Evolutionary conservation across 2,888 invertebrate genomes (phyloP).

Genomic region (Alloscopus bannaensis): DNA sequence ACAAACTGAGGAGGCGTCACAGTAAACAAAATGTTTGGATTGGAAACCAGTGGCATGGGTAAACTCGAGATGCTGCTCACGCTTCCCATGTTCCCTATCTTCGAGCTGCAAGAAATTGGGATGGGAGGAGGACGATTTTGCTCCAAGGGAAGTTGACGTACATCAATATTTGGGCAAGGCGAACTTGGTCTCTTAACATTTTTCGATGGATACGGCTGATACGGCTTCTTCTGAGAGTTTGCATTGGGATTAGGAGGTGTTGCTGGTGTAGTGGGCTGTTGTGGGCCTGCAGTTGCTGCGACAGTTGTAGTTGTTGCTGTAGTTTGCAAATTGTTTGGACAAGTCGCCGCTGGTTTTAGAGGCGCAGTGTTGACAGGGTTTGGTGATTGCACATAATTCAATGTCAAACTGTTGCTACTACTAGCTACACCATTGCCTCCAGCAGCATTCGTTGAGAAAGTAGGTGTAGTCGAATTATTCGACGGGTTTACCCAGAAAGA

Average conservation of each 20-base stretch:
- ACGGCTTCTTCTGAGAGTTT: conserved; percentile 63
- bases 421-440: conserved; percentile 31
- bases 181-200: conserved; percentile 72
- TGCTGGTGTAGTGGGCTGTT: conserved; percentile 75
- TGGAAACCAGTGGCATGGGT: conserved; percentile 45
- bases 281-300: conserved; percentile 74
- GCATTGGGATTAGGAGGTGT: conserved; percentile 74
- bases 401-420: conserved; percentile 51
- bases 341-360: conserved; percentile 70
- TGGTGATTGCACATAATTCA: conserved; percentile 58
- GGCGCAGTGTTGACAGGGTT: conserved; percentile 50
- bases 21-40: conserved; percentile 56
- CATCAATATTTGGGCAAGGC: conserved; percentile 80
- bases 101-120: neutral
- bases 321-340: neutral
- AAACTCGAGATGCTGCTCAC: conserved; percentile 26
- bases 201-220: conserved; percentile 65
- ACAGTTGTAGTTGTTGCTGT: conserved; percentile 74
- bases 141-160: conserved; percentile 78
- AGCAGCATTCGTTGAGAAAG: conserved; percentile 34
- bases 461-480: conserved; percentile 32
- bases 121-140: conserved; percentile 75
- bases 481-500: conserved; percentile 46
- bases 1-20: conserved; percentile 47
- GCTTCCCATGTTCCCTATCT: neutral